phyloP scores from a whole-genome alignment of 2,113 vertebrate genomes.

The Callipepla squamata region DNA sequence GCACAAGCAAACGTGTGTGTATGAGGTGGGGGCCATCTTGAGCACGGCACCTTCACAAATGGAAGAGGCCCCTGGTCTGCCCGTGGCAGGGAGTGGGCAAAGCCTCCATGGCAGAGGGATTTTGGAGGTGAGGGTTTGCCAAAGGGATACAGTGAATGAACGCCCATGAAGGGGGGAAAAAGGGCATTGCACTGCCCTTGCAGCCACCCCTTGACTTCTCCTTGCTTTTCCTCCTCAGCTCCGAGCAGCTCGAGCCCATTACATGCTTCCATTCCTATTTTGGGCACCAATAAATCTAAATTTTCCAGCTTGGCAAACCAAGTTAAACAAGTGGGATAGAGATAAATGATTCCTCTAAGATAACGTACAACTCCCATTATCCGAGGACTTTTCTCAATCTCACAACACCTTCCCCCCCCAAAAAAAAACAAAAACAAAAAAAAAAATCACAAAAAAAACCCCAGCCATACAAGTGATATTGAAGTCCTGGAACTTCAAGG shows the following conservation, averaged over 20 bases:
- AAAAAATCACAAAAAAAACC: too few species aligned
- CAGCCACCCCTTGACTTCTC: slow-evolving; percentile 2
- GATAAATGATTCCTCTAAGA: slow-evolving; percentile 77
- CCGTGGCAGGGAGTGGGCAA: background rate
- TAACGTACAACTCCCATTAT: slow-evolving; percentile 70
- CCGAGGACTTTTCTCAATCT: background rate
- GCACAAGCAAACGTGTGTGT: slow-evolving; percentile 17
- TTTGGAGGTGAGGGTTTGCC: background rate
- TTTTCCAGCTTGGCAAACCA: slow-evolving; percentile 77
- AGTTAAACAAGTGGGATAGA: slow-evolving; percentile 73
- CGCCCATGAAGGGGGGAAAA: background rate
- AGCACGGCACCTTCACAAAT: fast-evolving
- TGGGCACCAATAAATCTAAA: slow-evolving; percentile 81
- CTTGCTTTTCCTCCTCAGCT: background rate
- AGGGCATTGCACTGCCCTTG: background rate
- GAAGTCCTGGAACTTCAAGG: background rate
- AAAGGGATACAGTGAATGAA: fast-evolving
- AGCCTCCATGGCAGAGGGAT: fast-evolving
- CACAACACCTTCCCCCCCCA: background rate
- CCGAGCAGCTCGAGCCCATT: slow-evolving; percentile 56
- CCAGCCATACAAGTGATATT: background rate
- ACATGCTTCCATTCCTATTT: slow-evolving; percentile 68
- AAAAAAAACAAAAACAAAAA: background rate
- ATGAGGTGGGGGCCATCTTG: background rate
- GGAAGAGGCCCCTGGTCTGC: background rate